Base-by-base conservation (phyloP, 2,113 vertebrate genomes). In the Brienomyrus brachyistius region DNA sequence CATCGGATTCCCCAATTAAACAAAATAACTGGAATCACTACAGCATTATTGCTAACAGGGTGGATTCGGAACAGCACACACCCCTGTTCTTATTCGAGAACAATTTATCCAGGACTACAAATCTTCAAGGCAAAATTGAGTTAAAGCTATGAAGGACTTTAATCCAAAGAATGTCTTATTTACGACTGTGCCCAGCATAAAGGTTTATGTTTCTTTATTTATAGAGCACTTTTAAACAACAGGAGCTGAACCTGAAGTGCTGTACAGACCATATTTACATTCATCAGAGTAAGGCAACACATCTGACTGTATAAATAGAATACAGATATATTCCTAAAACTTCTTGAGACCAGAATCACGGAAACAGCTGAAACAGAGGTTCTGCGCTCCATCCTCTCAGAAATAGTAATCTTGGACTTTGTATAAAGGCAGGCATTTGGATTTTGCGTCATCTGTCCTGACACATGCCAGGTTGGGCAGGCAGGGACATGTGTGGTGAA, bases 401-500 rank as follows among this genome's bases (percentile, higher is more conserved):
- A 96, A 92, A 94, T 96, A 93, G 90, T 94, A 93, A 8, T 95
- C 93, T 90, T 96, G 95, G 91, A 95, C 97, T 89, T 95, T 95
- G 93, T 94, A 95, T 7, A 93, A 88, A 0, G 95, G 94, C 54
- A 97, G 93, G 90, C 98, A 99, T 93, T 94, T 96, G 91, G 95
- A 97, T 56, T 92, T 96, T 87, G 93, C 95, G 54, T 95, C 93
- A 0, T 94, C 91, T 59, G 94, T 92, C 88, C 95, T 92, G 56
- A 95, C 17, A 47, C 98, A 99, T 1, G 93, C 91, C 91, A 99
- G 93, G 90, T 97, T 94, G 0, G 97, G 96, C 13, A 97, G 94
- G 89, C 98, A 99, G 0, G 98, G 98, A 51, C 98, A 99, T 0
- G 95, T 97, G 91, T 98, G 97, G 93, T 98, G 97, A 89, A 96